Evolutionary conservation across 2,113 vertebrate genomes (phyloP), one percentile per base, ranked within the genome.

Genomic region (Choloepus hoffmanni): DNA sequence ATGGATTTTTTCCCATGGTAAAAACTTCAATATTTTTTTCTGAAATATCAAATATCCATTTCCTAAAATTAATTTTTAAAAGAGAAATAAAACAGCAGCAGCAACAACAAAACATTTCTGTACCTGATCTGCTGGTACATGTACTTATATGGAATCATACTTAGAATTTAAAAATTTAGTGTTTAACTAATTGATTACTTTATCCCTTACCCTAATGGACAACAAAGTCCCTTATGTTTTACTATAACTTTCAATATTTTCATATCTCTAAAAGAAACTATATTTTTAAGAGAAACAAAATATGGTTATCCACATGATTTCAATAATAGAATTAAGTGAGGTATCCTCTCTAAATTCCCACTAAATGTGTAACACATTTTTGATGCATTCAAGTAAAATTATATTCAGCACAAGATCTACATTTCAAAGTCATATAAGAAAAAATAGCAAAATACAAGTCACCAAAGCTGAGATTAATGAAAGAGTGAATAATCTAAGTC

Each of bases 401-500:
- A 36, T n/a, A 30, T 89, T 83, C 23, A 36, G 23, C 68, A 58
- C 16, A 83, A 94, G 11, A 89, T 67, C 86, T 77, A 77, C 23
- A 43, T 76, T 83, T 84, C 23, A 45, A 83, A 68, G 77, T 87
- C 74, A 78, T 1, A n/a, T 85, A 78, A 77, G 30, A 70, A 78
- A 84, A 33, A 36, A 65, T 4, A 89, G 18, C 13, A 94, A 85
- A 90, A 85, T 40, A 62, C 30, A 77, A 90, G 50, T 70, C 40
- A 70, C 21, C 43, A 85, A 94, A 91, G 43, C 58, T 73, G 55
- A 84, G 40, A 65, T 63, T 53, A 73, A 73, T 55, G 16, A 10
- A 89, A n/a, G n/a, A 63, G 21, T 62, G 43, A 95, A 53, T 62
- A 91, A 85, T 79, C 79, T 79, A 79, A 85, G 86, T 85, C 28